Percentiles rank a stretch among this genome's conserved stretches.
phyloP scores from a whole-genome alignment of 2,113 vertebrate species.

The Macroglossus sobrinus region DNA sequence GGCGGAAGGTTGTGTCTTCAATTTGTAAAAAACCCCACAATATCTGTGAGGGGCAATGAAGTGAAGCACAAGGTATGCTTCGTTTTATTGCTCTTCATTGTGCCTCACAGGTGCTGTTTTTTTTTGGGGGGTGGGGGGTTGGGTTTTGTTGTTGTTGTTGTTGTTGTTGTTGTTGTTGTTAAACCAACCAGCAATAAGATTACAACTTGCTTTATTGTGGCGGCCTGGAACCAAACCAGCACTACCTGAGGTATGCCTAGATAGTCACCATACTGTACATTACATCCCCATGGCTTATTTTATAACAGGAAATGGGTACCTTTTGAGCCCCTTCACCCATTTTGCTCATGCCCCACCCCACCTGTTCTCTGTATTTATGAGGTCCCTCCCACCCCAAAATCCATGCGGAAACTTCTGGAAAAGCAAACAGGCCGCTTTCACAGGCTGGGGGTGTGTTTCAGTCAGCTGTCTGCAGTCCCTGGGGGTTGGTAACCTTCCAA shows the following conservation, averaged over 20 bases:
- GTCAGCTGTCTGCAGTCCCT: not conserved
- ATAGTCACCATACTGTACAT: not conserved
- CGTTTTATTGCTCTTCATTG: not conserved
- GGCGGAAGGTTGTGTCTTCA: not conserved
- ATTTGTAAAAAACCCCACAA: not conserved
- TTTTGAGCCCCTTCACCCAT: not conserved
- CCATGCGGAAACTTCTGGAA: not conserved
- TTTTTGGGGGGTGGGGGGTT: too few species aligned
- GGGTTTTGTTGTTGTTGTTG: too few species aligned
- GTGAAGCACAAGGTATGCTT: not conserved
- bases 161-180: too few species aligned
- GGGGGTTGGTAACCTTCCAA: not conserved
- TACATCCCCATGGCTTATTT: too few species aligned
- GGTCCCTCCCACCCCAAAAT: too few species aligned
- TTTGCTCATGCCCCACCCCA: too few species aligned
- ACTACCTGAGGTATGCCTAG: not conserved
- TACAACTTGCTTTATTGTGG: not conserved
- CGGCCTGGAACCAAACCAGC: not conserved
- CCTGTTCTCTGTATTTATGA: not conserved
- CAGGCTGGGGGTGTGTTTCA: not conserved
- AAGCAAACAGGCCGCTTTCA: not conserved
- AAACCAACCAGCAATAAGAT: too few species aligned
- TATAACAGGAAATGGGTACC: not conserved
- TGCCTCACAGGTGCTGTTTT: not conserved
- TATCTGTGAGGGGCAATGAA: not conserved